A percentile compares a stretch with the other conserved stretches of the same genome.
Conservation (phyloP, 2,113 vertebrate species). For the Pycnonotus jocosus region DNA sequence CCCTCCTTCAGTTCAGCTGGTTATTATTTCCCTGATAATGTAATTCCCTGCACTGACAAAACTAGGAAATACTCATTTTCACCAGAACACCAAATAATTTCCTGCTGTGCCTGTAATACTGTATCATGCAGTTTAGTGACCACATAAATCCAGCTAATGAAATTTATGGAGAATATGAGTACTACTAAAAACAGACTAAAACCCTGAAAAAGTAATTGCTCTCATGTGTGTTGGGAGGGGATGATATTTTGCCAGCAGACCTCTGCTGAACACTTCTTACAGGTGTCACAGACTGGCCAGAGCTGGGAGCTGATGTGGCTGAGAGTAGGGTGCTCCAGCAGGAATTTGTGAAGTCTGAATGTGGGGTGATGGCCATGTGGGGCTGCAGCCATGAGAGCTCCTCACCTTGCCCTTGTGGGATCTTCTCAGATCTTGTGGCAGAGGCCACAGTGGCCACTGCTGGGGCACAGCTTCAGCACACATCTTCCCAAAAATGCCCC, state of each 20-base stretch:
- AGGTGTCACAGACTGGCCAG: background rate
- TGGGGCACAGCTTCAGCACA: background rate
- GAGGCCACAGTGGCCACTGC: fast-evolving
- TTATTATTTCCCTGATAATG: conserved; percentile 34
- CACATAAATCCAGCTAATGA: conserved; percentile 55
- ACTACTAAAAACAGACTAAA: background rate
- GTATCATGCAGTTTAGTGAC: conserved; percentile 41
- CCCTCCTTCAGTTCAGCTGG: conserved; percentile 23
- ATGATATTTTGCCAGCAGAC: background rate
- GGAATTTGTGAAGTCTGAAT: background rate
- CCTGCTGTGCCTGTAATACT: conserved; percentile 26
- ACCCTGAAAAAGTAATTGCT: background rate
- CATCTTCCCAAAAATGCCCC: background rate
- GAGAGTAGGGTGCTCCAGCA: background rate
- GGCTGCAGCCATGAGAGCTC: fast-evolving
- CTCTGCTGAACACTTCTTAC: background rate
- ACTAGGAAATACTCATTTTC: conserved; percentile 44
- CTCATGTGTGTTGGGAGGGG: background rate
- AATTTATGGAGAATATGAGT: conserved; percentile 16
- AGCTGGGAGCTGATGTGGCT: background rate
- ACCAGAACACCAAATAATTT: conserved; percentile 54
- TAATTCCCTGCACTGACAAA: conserved; percentile 15
- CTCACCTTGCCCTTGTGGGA: fast-evolving
- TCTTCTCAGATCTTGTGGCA: background rate
- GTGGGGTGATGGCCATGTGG: fast-evolving